These are phyloP conservation scores for Cyanoliseus patagonus DNA, from an alignment of 2,113 vertebrate species.

Conservation along the genomic window DNA sequence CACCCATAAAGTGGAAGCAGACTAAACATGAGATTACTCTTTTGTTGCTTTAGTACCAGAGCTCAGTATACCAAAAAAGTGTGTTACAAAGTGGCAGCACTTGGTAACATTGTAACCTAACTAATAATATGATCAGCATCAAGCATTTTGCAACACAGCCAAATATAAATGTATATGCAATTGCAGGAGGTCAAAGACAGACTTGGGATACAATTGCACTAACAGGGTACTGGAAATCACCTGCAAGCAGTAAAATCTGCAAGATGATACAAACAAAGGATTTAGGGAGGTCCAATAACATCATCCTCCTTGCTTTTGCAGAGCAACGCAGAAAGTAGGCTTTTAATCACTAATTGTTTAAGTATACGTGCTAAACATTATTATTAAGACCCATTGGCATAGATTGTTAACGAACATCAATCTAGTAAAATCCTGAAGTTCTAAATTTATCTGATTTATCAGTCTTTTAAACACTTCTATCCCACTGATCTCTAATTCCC, in stretches of 20 bases:
- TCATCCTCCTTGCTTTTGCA: neutral
- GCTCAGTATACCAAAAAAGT: neutral
- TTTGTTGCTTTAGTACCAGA: neutral
- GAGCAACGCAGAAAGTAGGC: neutral
- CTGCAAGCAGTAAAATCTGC: neutral
- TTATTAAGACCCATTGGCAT: neutral
- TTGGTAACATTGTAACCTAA: neutral
- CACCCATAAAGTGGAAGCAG: neutral
- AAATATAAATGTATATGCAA: rapidly evolving
- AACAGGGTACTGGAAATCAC: neutral
- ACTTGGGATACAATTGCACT: neutral
- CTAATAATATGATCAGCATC: neutral
- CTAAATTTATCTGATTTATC: neutral
- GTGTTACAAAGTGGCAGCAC: neutral
- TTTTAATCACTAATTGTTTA: neutral
- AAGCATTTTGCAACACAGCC: neutral
- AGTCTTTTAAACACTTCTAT: neutral
- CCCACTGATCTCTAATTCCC: neutral
- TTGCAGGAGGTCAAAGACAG: neutral
- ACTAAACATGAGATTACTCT: neutral
- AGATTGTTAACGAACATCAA: neutral
- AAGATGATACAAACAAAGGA: neutral
- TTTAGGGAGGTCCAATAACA: rapidly evolving
- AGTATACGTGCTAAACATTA: neutral
- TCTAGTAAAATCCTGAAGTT: neutral